Percentiles rank a stretch among this genome's conserved stretches.
Evolutionary conservation across 2,797 vertebrate genomes (phyloP).

Genomic region (Poecilia velifera): DNA sequence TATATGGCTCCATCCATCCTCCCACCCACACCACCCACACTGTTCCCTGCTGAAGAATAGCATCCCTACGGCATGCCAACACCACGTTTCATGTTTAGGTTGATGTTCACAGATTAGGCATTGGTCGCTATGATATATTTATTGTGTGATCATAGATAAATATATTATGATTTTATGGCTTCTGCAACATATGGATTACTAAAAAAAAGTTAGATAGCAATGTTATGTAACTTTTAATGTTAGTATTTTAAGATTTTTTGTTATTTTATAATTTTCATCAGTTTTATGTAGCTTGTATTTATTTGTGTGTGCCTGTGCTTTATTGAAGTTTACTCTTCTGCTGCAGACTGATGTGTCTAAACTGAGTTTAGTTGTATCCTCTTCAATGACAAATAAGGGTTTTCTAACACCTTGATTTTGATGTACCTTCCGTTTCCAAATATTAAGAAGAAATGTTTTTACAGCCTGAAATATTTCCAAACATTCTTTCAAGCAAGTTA

Average conservation of each 20-base stretch:
- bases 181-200: neutral
- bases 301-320: neutral
- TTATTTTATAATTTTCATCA: neutral
- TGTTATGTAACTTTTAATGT: neutral
- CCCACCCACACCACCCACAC: neutral
- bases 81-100: neutral
- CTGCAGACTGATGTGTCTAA: neutral
- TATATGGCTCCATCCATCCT: neutral
- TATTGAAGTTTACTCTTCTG: neutral
- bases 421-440: neutral
- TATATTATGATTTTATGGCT: neutral
- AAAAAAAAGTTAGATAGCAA: neutral
- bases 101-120: neutral
- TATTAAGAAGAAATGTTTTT: neutral
- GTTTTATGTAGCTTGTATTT: neutral
- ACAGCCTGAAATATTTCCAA: neutral
- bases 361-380: neutral
- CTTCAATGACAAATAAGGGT: neutral
- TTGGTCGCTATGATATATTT: neutral
- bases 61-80: neutral
- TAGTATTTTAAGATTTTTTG: neutral
- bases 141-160: neutral
- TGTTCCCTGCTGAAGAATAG: neutral
- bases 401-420: neutral
- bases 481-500: neutral